phyloP scores from a whole-genome alignment of 2,888 invertebrate species.

The Eupithecia tripunctaria region DNA sequence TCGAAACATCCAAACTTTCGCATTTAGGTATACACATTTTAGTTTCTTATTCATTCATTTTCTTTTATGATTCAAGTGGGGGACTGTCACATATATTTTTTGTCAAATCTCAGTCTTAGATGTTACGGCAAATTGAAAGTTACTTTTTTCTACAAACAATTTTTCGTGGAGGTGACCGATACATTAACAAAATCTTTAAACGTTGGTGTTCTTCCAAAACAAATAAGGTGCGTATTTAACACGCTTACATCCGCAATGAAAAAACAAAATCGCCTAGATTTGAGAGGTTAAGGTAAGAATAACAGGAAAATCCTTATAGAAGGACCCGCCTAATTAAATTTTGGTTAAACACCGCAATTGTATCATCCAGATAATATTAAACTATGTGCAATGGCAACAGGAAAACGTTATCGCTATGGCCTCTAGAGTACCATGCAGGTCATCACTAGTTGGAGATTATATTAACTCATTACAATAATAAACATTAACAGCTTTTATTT shows the following conservation, averaged over 20 bases:
- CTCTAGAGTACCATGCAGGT: neutral
- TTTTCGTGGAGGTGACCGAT: neutral
- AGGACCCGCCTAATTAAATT: neutral
- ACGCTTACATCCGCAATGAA: too few species aligned
- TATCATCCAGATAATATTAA: neutral
- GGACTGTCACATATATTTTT: too few species aligned
- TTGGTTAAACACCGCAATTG: neutral
- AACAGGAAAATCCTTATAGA: neutral
- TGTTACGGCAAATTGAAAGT: too few species aligned
- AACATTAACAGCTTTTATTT: neutral
- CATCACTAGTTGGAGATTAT: neutral
- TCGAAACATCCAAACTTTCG: too few species aligned
- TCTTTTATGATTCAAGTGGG: too few species aligned
- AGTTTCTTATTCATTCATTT: too few species aligned
- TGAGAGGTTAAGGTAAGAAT: neutral
- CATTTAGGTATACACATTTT: too few species aligned
- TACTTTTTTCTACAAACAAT: neutral
- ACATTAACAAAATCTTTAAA: neutral
- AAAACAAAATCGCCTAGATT: neutral
- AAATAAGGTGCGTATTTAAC: too few species aligned
- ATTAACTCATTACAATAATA: neutral
- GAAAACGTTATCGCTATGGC: neutral
- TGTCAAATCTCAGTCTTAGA: too few species aligned
- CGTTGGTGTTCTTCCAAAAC: neutral
- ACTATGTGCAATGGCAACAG: neutral